Base-by-base conservation (phyloP, 2,888 invertebrate species). In the Belgica antarctica region DNA sequence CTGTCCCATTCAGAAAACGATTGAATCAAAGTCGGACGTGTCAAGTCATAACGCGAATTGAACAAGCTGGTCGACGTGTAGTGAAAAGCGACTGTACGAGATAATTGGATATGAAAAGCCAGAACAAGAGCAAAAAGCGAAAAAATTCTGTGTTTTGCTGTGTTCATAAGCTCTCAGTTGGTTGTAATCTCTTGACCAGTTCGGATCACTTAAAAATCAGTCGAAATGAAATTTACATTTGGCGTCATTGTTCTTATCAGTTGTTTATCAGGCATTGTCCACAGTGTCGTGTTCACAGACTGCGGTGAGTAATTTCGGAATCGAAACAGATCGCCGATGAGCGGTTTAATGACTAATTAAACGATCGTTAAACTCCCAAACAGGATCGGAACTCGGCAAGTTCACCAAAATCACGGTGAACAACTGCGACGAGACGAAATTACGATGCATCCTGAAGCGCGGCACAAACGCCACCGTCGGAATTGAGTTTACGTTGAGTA, bases 381-480 rank as follows among this genome's bases (percentile, higher is more conserved):
- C 79, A 88, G 88, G 88, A 62, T 88, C 89, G 1, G 82, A 83
- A 74, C 77, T 82, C 68, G 87, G 85, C 0, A 82, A 82, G 12
- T 82, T 87, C 61, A 79, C 82, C n/a, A 80, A 77, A 70, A 82
- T 89, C 1, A 79, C 77, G 0, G 82, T 89, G 31, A 83, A 84
- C 70, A 84, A 84, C 19, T 90, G 89, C 75, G 79, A 82, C 3
- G 82, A 82, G 1, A 80, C 81, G 24, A 83, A 83, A 57, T 77
- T 78, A 71, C 83, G 83, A 73, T 90, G 90, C 75, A 77, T 84
- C 63, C 81, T 90, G 25, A 84, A 82, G 74, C 83, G 86, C 62
- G 85, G 86, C 74, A 82, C 83, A 15, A 87, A 88, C 73, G 86
- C 82, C 2, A 83, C 87, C 12, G 85, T 90, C 73, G 79, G 81